phyloP scores from a whole-genome alignment of 2,888 invertebrate genomes.

The Cryptocephalus primarius region DNA sequence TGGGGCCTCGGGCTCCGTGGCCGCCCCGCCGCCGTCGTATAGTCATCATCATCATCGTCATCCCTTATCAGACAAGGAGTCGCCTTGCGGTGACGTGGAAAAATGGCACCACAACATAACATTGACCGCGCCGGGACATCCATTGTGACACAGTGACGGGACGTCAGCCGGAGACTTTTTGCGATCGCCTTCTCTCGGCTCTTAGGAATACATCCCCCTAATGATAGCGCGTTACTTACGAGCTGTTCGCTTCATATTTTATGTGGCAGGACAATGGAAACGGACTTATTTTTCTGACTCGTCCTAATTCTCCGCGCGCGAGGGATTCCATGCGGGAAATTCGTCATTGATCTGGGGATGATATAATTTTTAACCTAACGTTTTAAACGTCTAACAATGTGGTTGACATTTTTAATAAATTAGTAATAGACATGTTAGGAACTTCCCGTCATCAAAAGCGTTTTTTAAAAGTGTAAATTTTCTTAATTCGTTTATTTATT shows the following conservation, averaged over 20 bases:
- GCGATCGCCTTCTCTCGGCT: constrained; percentile 2
- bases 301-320: constrained; percentile 3
- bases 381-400: not conserved
- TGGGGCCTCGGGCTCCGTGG: not conserved
- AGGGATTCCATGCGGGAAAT: not conserved
- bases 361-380: too few species aligned
- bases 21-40: constrained; percentile 1
- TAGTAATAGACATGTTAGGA: too few species aligned
- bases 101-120: constrained; percentile 36
- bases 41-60: constrained; percentile 17
- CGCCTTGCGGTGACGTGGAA: constrained; percentile 37
- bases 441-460: not conserved
- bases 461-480: not conserved
- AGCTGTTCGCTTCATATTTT: constrained; percentile 14
- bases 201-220: constrained; percentile 7
- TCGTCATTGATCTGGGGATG: not conserved
- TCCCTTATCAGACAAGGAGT: constrained; percentile 34
- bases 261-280: not conserved
- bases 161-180: constrained; percentile 14
- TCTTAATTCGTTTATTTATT: not conserved
- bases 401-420: not conserved
- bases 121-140: constrained; percentile 32
- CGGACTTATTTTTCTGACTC: constrained; percentile 1
- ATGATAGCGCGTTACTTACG: constrained; percentile 17
- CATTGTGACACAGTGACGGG: constrained; percentile 26